Percentiles rank a stretch among this genome's conserved stretches.
Evolutionary conservation across 30 jellyfish, hydroid and myxozoan genomes (phyloP).

Genomic region (Aurelia aurita): DNA sequence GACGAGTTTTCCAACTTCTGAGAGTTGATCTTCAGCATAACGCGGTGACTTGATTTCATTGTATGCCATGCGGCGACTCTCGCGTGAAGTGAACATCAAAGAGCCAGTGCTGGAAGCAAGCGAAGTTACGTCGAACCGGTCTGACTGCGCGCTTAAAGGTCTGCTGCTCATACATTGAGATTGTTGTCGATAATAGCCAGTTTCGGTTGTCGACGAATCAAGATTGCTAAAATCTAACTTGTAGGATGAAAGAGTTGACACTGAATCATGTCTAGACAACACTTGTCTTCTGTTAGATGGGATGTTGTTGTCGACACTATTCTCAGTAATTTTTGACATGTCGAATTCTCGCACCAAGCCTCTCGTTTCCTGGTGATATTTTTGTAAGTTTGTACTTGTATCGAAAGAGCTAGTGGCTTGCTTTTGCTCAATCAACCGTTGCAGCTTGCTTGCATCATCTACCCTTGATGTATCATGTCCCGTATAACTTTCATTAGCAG

Average conservation of each 20-base stretch:
- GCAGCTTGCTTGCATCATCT: neutral
- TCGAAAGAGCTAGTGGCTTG: neutral
- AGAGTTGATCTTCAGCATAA: constrained; percentile 50
- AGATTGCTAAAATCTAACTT: constrained; percentile 30
- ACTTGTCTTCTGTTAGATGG: constrained; percentile 1
- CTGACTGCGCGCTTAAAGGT: constrained; percentile 30
- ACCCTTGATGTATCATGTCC: neutral
- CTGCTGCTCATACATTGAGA: constrained; percentile 10
- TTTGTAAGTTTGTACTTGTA: neutral
- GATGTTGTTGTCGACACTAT: neutral
- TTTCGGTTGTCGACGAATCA: constrained; percentile 34
- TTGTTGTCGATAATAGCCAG: neutral
- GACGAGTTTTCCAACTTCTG: constrained; percentile 55
- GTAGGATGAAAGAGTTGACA: constrained; percentile 37
- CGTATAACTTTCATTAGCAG: neutral
- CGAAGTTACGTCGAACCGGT: constrained; percentile 40
- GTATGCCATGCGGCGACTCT: constrained; percentile 33
- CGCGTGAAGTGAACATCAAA: constrained; percentile 31
- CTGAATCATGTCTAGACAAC: constrained; percentile 17
- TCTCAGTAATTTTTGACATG: constrained; percentile 17
- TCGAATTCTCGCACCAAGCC: constrained; percentile 15
- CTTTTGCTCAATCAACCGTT: neutral
- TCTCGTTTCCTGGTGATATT: neutral
- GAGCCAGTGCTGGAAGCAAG: constrained; percentile 63
- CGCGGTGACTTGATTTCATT: constrained; percentile 61